Percentiles rank a stretch among this genome's conserved stretches.
These are phyloP conservation scores for Mastacembelus armatus DNA, from an alignment of 2,797 vertebrate species.

Conservation along the genomic window DNA sequence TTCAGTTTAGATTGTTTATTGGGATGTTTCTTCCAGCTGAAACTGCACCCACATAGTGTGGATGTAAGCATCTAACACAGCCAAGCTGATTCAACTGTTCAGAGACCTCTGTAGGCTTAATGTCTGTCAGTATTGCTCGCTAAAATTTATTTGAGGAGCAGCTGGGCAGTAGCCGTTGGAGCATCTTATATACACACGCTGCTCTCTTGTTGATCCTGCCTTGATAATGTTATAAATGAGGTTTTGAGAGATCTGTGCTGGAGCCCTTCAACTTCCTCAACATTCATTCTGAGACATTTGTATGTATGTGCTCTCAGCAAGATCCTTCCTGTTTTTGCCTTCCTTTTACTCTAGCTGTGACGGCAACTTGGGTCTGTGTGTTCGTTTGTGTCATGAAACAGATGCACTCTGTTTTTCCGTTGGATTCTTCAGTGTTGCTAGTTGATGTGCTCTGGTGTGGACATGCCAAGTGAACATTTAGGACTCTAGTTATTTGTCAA, in stretches of 20 bases:
- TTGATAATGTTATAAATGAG: conserved; percentile 68
- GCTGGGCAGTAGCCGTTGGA: conserved; percentile 30
- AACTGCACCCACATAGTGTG: too few species aligned
- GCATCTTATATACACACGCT: conserved; percentile 19
- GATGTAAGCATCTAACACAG: too few species aligned
- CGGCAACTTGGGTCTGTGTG: conserved; percentile 3
- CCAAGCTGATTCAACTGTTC: not conserved
- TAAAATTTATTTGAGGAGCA: conserved; percentile 13
- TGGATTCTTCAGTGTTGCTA: not conserved
- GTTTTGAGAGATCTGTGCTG: conserved; percentile 54
- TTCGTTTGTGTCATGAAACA: not conserved
- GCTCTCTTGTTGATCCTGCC: conserved; percentile 33
- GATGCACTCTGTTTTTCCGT: not conserved
- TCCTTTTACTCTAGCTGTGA: conserved; percentile 11
- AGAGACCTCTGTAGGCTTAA: not conserved
- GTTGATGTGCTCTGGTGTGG: conserved; percentile 19
- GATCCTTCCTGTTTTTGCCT: conserved; percentile 74
- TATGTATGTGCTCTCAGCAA: conserved; percentile 38
- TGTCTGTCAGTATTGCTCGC: conserved; percentile 7
- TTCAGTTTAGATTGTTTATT: too few species aligned
- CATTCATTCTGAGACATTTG: conserved; percentile 35
- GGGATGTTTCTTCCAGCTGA: too few species aligned
- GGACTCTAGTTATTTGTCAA: conserved; percentile 22
- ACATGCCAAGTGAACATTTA: conserved; percentile 13
- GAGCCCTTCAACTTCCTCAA: conserved; percentile 74